Percentiles rank a stretch among this genome's conserved stretches.
Conservation (phyloP, 2,888 invertebrate species). For the Scaptomyza tumidula region DNA sequence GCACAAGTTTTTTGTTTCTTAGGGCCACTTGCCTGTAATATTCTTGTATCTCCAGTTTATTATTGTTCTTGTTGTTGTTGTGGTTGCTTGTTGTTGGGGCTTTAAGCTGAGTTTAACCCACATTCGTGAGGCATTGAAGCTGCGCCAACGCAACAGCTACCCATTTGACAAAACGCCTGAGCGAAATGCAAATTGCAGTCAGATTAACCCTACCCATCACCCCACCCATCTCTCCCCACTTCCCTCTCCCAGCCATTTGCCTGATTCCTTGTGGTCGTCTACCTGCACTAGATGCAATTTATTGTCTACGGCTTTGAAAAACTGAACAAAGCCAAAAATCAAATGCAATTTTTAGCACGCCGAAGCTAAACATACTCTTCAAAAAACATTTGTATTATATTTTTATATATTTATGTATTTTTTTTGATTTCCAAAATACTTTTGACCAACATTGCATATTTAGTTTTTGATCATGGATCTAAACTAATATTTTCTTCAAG, state of each 20-base stretch:
- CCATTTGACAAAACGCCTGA: constrained; percentile 74
- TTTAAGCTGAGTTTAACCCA: constrained; percentile 68
- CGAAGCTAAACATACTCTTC: not conserved
- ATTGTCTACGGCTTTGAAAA: constrained; percentile 21
- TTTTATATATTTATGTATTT: too few species aligned
- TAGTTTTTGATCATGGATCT: too few species aligned
- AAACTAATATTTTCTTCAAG: too few species aligned
- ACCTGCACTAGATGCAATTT: constrained; percentile 58
- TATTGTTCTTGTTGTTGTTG: constrained; percentile 8
- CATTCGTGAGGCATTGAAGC: constrained; percentile 45
- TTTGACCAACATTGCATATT: too few species aligned
- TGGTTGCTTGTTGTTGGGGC: constrained; percentile 33
- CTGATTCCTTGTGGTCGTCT: not conserved
- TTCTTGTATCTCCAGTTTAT: not conserved
- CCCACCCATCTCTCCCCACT: not conserved
- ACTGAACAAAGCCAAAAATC: constrained; percentile 8
- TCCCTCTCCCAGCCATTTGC: not conserved
- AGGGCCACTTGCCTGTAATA: constrained; percentile 33
- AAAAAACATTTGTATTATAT: not conserved
- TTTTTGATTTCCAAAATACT: not conserved
- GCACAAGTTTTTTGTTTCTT: constrained; percentile 1
- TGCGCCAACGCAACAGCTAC: constrained; percentile 15
- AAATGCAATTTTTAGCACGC: not conserved
- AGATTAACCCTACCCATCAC: not conserved
- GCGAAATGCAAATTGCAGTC: constrained; percentile 65